Evolutionary conservation across 1,140 invertebrate genomes (phyloP).

Genomic region (Frieseomelitta varia): DNA sequence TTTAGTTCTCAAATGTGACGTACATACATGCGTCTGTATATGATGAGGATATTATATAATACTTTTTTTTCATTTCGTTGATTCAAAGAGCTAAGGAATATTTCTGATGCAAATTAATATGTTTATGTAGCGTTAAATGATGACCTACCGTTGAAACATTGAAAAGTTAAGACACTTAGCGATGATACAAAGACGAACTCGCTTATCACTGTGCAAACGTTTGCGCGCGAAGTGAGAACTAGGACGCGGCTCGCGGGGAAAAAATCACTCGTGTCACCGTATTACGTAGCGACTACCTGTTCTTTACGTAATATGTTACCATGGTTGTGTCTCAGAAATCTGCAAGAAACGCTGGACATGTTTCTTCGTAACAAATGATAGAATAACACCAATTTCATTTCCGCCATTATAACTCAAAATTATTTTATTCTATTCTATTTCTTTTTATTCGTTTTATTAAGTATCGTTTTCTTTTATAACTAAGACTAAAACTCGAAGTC

Average conservation of each 20-base stretch:
- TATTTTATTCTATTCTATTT: no score
- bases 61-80: neutral
- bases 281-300: conserved; percentile 44
- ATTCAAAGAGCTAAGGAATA: no score
- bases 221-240: conserved; percentile 4
- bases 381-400: neutral
- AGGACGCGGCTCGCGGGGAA: conserved; percentile 17
- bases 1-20: neutral
- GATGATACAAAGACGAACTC: neutral
- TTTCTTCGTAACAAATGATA: neutral
- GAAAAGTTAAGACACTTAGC: neutral
- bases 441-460: no score
- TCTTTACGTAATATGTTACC: conserved; percentile 37
- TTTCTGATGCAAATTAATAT: neutral
- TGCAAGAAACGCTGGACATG: neutral
- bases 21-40: neutral
- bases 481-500: no score
- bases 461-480: no score
- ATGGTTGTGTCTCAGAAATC: neutral
- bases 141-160: neutral
- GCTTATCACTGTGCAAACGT: conserved; percentile 21
- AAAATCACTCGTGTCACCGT: conserved; percentile 39
- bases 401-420: no score
- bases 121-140: neutral
- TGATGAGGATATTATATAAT: neutral